These are phyloP conservation scores for Dorcus parallelipipedus DNA, from an alignment of 2,888 invertebrate species.

Conservation along the genomic window DNA sequence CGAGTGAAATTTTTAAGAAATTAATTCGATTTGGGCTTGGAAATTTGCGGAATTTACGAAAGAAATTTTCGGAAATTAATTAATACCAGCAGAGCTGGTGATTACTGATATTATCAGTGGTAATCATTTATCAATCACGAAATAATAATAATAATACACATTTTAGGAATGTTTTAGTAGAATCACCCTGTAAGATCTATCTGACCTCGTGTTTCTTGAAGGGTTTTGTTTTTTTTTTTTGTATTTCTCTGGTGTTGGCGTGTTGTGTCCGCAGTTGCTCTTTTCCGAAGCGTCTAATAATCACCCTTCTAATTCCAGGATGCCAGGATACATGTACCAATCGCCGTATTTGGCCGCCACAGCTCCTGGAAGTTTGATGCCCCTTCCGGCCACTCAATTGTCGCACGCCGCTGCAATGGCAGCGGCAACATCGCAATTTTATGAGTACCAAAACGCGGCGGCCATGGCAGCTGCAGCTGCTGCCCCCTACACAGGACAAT, in stretches of 20 bases:
- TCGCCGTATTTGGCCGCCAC: conserved; percentile 67
- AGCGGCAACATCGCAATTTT: conserved; percentile 74
- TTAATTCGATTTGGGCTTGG: too few species aligned
- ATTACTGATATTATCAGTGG: too few species aligned
- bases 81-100: too few species aligned
- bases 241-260: conserved; percentile 46
- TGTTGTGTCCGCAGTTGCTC: conserved; percentile 36
- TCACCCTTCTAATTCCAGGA: conserved; percentile 50
- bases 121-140: too few species aligned
- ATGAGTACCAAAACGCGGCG: conserved; percentile 73
- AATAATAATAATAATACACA: too few species aligned
- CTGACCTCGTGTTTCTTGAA: conserved; percentile 18
- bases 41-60: too few species aligned
- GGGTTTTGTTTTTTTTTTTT: conserved; percentile 35
- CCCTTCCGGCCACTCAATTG: conserved; percentile 62
- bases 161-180: conserved; percentile 4
- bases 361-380: conserved; percentile 64
- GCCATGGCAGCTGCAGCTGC: conserved; percentile 66
- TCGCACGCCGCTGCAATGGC: conserved; percentile 75
- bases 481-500: conserved; percentile 69
- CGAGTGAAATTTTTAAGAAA: too few species aligned
- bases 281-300: conserved; percentile 5
- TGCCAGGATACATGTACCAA: conserved; percentile 75
- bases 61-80: too few species aligned
- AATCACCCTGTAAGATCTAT: conserved; percentile 22